Base-by-base conservation (phyloP, 2,113 vertebrate genomes). In the Melozone crissalis region DNA sequence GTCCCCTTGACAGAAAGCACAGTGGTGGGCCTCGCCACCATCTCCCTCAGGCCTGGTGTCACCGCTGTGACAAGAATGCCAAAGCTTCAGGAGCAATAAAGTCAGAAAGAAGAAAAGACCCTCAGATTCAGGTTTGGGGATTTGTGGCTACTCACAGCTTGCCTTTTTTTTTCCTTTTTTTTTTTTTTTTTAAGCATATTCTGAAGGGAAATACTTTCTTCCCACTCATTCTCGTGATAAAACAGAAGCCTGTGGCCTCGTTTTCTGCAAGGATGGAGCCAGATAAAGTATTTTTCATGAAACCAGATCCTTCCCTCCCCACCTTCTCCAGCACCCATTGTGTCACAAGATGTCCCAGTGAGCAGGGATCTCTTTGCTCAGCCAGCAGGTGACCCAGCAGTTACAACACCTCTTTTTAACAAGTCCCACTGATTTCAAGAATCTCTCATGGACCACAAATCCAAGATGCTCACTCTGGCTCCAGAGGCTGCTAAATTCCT, bases 1-100 rank as follows among this genome's bases (percentile, higher is more conserved):
- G 92, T 94, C 93, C 88, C 63, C 68, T 77, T 0, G 9, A 91
- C 51, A 88, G 82, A 94, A 91, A 46, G 75, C 92, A 23, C 91
- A 80, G 94, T 69, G 72, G 90, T 74, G 67, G 93, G 62, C 75
- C 92, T 49, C 5, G 1, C 41, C 90, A 68, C 41, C 85, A n/a
- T 62, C 90, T 95, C 90, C 81, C 19, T 33, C 77, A 37, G 74
- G 89, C 23, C 77, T 46, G 76, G 17, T 61, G 77, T 30, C 61
- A 82, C 87, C 0, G 12, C 93, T 75, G 83, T 37, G 85, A 84
- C 76, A 33, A 47, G 90, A 90, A 93, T 83, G 86, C 33, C 79
- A 63, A 77, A 90, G 35, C 78, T 41, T 17, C 4, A 1, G 58
- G 26, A 72, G 77, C 51, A 85, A 39, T 65, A 93, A 86, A 91